Percentiles rank a stretch among this genome's conserved stretches.
Conservation (phyloP, 1,140 invertebrate species). For the Camponotus pennsylvanicus region DNA sequence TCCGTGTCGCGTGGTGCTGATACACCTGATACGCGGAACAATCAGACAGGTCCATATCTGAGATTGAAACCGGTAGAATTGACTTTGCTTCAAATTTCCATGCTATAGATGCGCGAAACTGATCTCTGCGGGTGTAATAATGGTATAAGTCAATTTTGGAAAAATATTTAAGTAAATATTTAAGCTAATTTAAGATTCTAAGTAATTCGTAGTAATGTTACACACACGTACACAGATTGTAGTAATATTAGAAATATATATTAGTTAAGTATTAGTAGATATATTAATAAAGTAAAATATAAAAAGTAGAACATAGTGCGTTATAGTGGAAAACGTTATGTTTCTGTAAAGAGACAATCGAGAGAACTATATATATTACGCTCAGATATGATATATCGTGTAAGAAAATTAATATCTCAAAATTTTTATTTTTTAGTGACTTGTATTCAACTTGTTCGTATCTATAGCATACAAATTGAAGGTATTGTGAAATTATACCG, state of each 20-base stretch:
- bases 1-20: conserved; percentile 21
- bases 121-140: conserved; percentile 41
- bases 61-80: conserved; percentile 54
- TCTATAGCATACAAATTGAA: conserved; percentile 30
- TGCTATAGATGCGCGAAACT: conserved; percentile 40
- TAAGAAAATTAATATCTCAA: conserved; percentile 11
- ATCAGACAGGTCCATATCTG: conserved; percentile 53
- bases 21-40: conserved; percentile 58
- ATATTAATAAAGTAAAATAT: conserved; percentile 41
- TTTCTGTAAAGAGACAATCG: conserved; percentile 53
- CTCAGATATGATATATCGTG: background rate
- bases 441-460: background rate
- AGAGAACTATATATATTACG: conserved; percentile 17
- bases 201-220: conserved; percentile 35
- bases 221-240: background rate
- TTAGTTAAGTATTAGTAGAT: no score
- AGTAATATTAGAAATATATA: conserved; percentile 11
- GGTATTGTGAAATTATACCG: conserved; percentile 42
- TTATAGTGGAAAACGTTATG: conserved; percentile 36
- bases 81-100: conserved; percentile 24
- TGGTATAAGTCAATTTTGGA: conserved; percentile 28
- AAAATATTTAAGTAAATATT: conserved; percentile 8
- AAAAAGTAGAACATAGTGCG: conserved; percentile 9
- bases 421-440: conserved; percentile 6
- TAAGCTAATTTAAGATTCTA: conserved; percentile 24